Base-by-base conservation (phyloP, 2,888 invertebrate genomes). In the Archips xylosteana region DNA sequence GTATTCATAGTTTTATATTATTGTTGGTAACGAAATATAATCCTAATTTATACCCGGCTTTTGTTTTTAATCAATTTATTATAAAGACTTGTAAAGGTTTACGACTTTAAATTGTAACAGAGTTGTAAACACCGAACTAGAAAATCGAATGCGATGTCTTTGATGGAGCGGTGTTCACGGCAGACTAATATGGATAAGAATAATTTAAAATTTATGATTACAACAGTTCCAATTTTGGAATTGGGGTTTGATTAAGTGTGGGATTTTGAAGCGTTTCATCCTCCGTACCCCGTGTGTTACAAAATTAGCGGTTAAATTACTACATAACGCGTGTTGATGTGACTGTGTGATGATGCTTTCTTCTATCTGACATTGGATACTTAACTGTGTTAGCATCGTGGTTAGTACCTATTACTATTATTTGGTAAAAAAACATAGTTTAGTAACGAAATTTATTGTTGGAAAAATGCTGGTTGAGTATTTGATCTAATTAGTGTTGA, bases 81-180 rank as follows among this genome's bases (percentile, higher is more conserved):
- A 88, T 91, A 89, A 90, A 89, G 84, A 79, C 80, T 85, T 86
- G 88, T 90, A 89, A 91, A 85, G 89, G 81, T 91, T 92, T 92
- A 92, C 81, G 88, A 91, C 85, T 84, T 85, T 83, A 91, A 91
- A 92, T 91, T 91, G 92, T 92, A 92, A 92, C 91, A 88, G 82
- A 92, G 92, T 88, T 92, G 91, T 93, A 92, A 92, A 92, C 89
- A 87, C 77, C 80, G 80, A 84, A 87, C 83, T 92, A 91, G 92
- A 92, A 92, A 92, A 92, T 92, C 85, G 80, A 86, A 91, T 87
- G 83, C 88, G 92, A 92, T 90, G 86, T 85, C 83, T 85, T 80
- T 83, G 88, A 88, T 86, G 80, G 79, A 83, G 79, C 81, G 82
- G 81, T 77, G 68, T 76, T 70, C 69, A 64, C 75, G 75, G 67